These are phyloP conservation scores for Creontiades dilutus DNA, from an alignment of 2,888 invertebrate species.

Conservation along the genomic window DNA sequence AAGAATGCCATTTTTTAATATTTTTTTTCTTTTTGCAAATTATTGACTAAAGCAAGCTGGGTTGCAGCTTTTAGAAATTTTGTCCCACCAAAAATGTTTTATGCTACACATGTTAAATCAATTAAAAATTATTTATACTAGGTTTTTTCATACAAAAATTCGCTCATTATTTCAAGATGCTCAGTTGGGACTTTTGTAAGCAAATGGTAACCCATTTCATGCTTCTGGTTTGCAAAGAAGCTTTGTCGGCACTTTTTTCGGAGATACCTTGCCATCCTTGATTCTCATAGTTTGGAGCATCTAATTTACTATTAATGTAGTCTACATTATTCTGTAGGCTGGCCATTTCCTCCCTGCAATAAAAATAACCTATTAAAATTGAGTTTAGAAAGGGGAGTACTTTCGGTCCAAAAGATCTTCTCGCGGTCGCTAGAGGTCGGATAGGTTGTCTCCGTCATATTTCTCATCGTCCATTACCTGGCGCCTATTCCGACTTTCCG, in stretches of 20 bases:
- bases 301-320: constrained; percentile 80
- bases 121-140: too few relatives aligned
- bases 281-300: constrained; percentile 76
- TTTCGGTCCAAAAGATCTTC: constrained; percentile 57
- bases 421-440: not conserved
- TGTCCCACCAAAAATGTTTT: too few relatives aligned
- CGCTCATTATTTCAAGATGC: too few relatives aligned
- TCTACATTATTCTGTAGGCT: constrained; percentile 89
- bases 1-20: too few relatives aligned
- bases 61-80: too few relatives aligned
- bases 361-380: constrained; percentile 44
- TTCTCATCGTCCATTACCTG: constrained; percentile 80
- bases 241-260: not conserved
- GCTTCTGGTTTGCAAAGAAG: constrained; percentile 4
- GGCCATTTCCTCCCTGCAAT: constrained; percentile 87
- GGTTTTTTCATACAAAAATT: too few relatives aligned
- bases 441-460: constrained; percentile 57
- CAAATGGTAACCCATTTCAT: not conserved
- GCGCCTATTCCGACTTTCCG: constrained; percentile 75
- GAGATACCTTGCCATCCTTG: constrained; percentile 76
- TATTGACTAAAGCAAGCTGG: too few relatives aligned
- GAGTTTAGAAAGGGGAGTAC: constrained; percentile 44
- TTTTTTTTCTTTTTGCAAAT: too few relatives aligned
- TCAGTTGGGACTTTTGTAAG: not conserved
- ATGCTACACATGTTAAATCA: too few relatives aligned